Conservation (phyloP, 2,113 vertebrate genomes). For the Numida meleagris region DNA sequence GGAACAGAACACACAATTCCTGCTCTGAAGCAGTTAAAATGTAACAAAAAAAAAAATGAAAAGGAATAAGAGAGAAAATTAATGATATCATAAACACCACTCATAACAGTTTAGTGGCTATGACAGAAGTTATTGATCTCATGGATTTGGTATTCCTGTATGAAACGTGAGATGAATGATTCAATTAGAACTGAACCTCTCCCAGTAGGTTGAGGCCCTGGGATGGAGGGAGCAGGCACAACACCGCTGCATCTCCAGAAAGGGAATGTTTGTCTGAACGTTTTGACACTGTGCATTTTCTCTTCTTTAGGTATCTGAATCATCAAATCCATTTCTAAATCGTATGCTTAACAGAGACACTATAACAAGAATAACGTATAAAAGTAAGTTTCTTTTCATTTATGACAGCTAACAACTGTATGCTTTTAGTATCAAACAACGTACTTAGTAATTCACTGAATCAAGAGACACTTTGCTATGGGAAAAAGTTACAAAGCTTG, state of each 20-base stretch:
- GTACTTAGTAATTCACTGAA: not conserved
- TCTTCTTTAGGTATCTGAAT: constrained; percentile 90
- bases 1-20: not conserved
- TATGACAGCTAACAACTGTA: not conserved
- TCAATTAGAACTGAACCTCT: not conserved
- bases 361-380: constrained; percentile 99
- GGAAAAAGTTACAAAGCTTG: not conserved
- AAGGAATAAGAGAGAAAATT: not conserved
- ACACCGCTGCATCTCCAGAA: not conserved
- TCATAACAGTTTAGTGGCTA: not conserved
- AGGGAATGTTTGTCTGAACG: not conserved
- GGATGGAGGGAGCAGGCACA: not conserved
- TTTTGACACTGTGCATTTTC: constrained; percentile 19
- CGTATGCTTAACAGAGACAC: constrained; percentile 99
- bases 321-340: constrained; percentile 97
- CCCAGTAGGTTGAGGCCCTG: not conserved
- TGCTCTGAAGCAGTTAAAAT: not conserved
- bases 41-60: not conserved
- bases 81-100: not conserved
- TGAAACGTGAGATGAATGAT: not conserved
- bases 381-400: constrained; percentile 88
- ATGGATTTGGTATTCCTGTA: not conserved
- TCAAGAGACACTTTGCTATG: not conserved
- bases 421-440: not conserved
- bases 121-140: not conserved